These are phyloP conservation scores for Falco columbarius DNA, from an alignment of 2,797 vertebrate genomes.

Conservation along the genomic window DNA sequence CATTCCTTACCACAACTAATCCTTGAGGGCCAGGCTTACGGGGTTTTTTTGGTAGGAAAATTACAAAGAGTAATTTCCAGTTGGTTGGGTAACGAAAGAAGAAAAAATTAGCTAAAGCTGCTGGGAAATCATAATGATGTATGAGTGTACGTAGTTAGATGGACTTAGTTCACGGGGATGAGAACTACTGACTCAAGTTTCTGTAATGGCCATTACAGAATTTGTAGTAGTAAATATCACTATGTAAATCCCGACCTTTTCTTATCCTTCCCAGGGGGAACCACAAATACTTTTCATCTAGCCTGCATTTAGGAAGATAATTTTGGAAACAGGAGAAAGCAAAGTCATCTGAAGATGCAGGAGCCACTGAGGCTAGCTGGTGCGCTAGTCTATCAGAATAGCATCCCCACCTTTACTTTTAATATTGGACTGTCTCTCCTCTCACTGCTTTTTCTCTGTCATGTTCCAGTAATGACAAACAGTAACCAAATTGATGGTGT, in stretches of 20 bases:
- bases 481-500: background rate
- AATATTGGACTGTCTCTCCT: background rate
- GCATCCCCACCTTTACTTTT: background rate
- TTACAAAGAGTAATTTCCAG: background rate
- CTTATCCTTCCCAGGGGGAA: constrained; percentile 6
- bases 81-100: constrained; percentile 20
- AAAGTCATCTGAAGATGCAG: background rate
- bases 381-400: background rate
- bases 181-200: background rate
- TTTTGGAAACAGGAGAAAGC: background rate
- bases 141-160: background rate
- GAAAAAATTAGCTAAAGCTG: background rate
- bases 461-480: background rate
- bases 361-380: background rate
- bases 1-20: background rate
- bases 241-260: constrained; percentile 51
- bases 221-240: constrained; percentile 31
- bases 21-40: background rate
- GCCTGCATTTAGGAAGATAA: background rate
- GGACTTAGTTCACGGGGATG: background rate
- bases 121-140: background rate
- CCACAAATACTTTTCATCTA: constrained; percentile 13
- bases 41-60: background rate
- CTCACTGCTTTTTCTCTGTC: background rate
- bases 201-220: constrained; percentile 23